Conservation (phyloP, 2,113 vertebrate species). For the Syrmaticus mikado region DNA sequence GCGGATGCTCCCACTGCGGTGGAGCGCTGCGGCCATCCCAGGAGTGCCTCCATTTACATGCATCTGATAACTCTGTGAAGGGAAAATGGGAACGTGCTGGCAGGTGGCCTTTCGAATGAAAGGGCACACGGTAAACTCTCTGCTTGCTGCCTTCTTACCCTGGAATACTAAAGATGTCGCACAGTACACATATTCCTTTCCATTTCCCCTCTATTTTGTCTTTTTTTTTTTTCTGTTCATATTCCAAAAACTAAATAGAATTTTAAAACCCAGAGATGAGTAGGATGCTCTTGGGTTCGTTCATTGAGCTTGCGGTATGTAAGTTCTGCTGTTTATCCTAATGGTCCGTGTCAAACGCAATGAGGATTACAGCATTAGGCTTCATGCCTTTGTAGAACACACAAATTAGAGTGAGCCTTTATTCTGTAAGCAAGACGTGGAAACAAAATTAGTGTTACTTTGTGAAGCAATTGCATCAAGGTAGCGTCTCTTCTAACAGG, state of each 20-base stretch:
- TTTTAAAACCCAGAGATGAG: not conserved
- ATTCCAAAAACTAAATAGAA: not conserved
- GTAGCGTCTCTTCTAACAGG: not conserved
- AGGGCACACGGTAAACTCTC: conserved; percentile 46
- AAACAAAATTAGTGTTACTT: conserved; percentile 23
- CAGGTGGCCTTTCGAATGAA: conserved; percentile 74
- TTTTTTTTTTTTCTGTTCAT: not conserved
- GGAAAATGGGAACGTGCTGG: conserved; percentile 53
- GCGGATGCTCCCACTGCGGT: not conserved
- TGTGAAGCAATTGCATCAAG: not conserved
- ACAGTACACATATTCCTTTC: not conserved
- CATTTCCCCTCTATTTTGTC: not conserved
- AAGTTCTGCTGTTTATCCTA: conserved; percentile 42
- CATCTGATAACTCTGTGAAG: conserved; percentile 37
- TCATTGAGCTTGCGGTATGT: conserved; percentile 1
- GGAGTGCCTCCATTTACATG: conserved; percentile 50
- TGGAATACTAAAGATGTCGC: conserved; percentile 42
- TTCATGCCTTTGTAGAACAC: not conserved
- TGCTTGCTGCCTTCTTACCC: conserved; percentile 50
- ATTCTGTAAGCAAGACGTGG: conserved; percentile 22
- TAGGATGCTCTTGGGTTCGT: not conserved
- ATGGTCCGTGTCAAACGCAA: not conserved
- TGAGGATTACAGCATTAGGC: not conserved
- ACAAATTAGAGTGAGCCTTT: not conserved
- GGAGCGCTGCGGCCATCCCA: not conserved